Percentiles rank a stretch among this genome's conserved stretches.
Conservation (phyloP, 1,140 invertebrate genomes). For the Atta colombica region DNA sequence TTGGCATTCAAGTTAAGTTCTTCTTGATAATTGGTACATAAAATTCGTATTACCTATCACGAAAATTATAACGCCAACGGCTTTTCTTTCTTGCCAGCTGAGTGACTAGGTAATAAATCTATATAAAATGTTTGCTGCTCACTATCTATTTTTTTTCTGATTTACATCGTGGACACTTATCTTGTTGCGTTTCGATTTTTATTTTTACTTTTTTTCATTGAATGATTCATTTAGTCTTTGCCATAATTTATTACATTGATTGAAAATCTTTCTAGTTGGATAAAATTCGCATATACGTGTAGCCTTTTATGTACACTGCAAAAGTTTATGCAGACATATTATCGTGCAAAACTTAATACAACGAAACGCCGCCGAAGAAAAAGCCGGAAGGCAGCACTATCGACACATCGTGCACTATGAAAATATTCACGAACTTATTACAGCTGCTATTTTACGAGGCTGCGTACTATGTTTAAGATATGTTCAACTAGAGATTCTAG, state of each 20-base stretch:
- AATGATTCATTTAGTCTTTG: not conserved
- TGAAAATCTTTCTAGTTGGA: not conserved
- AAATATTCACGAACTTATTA: conserved; percentile 45
- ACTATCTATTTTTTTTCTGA: not conserved
- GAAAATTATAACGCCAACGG: not conserved
- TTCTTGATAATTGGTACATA: conserved; percentile 14
- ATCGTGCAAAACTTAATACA: not conserved
- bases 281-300: not conserved
- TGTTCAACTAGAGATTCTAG: conserved; percentile 20
- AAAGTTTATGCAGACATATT: conserved; percentile 40
- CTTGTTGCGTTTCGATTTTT: not conserved
- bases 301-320: not conserved
- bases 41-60: not conserved
- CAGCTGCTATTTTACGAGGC: conserved; percentile 44
- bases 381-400: conserved; percentile 21
- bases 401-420: conserved; percentile 10
- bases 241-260: not conserved
- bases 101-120: not conserved
- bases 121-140: not conserved
- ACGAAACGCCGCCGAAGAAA: not conserved
- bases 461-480: conserved; percentile 13
- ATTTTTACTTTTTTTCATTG: not conserved
- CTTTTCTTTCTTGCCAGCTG: not conserved
- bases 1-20: conserved; percentile 24
- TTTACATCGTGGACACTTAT: not conserved